Evolutionary conservation across 2,797 vertebrate species (phyloP).

Genomic region (Bradypus variegatus): DNA sequence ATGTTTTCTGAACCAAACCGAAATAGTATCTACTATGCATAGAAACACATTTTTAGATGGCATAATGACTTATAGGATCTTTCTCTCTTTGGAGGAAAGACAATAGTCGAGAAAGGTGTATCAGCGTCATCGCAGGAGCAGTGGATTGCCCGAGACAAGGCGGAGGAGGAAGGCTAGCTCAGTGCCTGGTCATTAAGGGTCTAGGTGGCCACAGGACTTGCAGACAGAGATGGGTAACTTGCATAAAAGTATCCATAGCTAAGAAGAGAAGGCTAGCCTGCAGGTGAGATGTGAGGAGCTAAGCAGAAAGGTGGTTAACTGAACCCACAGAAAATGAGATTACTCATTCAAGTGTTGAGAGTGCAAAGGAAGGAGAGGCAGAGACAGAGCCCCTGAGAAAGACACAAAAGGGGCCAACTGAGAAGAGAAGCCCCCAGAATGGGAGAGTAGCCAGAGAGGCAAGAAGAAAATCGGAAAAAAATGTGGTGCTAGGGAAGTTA

Average conservation of each 20-base stretch:
- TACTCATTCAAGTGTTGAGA: not conserved
- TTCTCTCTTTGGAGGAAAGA: too few species aligned
- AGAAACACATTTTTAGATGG: conserved; percentile 11
- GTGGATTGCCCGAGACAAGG: not conserved
- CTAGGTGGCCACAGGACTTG: not conserved
- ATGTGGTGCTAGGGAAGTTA: not conserved
- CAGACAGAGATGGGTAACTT: not conserved
- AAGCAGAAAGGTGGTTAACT: not conserved
- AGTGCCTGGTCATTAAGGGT: not conserved
- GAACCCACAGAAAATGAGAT: not conserved
- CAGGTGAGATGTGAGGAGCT: not conserved
- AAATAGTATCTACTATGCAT: not conserved
- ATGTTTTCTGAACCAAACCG: not conserved
- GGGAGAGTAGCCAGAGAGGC: not conserved
- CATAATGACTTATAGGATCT: not conserved
- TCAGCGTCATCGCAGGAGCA: not conserved
- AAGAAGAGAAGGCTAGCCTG: not conserved
- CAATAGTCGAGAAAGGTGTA: not conserved
- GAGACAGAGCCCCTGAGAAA: not conserved
- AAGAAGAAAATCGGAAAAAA: not conserved
- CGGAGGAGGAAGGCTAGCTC: not conserved
- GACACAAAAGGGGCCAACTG: not conserved
- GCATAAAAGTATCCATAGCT: not conserved
- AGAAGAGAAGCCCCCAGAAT: not conserved
- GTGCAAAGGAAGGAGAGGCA: not conserved